These are phyloP conservation scores for Acleris emargana DNA, from an alignment of 2,888 invertebrate genomes.

Conservation along the genomic window DNA sequence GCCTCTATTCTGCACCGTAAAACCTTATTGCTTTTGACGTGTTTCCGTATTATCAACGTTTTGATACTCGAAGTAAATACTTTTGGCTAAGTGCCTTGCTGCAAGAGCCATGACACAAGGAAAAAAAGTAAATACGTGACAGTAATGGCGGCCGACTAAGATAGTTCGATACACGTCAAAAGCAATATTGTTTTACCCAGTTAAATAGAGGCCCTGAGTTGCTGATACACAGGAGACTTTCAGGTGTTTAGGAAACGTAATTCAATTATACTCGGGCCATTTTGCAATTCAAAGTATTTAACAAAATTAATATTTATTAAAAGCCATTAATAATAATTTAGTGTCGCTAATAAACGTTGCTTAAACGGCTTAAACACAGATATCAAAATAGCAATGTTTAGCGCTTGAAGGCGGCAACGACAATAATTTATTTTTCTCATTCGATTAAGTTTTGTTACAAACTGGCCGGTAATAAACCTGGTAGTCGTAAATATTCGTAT, in stretches of 20 bases:
- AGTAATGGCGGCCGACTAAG: no score
- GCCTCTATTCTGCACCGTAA: no score
- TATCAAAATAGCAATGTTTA: conserved; percentile 13
- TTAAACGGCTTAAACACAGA: conserved; percentile 15
- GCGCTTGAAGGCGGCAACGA: conserved; percentile 37
- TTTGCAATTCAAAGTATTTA: conserved; percentile 15
- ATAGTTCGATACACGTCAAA: no score
- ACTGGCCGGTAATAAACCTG: conserved; percentile 52
- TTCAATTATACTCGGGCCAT: conserved; percentile 13
- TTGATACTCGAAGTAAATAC: no score
- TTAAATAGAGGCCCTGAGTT: no score
- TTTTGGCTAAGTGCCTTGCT: no score
- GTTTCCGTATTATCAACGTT: no score
- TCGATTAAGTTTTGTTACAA: conserved; percentile 45
- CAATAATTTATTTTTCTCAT: conserved; percentile 55
- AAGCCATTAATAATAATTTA: conserved; percentile 1
- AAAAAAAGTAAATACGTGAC: no score
- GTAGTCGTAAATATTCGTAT: conserved; percentile 57
- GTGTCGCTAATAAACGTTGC: conserved; percentile 31
- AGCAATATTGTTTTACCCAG: no score
- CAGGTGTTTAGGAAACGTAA: conserved; percentile 3
- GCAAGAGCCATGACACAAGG: no score
- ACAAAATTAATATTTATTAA: conserved; percentile 13
- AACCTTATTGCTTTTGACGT: no score
- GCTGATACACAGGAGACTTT: neutral